phyloP scores from a whole-genome alignment of 2,888 invertebrate species.

The Monoplex corrugatus region DNA sequence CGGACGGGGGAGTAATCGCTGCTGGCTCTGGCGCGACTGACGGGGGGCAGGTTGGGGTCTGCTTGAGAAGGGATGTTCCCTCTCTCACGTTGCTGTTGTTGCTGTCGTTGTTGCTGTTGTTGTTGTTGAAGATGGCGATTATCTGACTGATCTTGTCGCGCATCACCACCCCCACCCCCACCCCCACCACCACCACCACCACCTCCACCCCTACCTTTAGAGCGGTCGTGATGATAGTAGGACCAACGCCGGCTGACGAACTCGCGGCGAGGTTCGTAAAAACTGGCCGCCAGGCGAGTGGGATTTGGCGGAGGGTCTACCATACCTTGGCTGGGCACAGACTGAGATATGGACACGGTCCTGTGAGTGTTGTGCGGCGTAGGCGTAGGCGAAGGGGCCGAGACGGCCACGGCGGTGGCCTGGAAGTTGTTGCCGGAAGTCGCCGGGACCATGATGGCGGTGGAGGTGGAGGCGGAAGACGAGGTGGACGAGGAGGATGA shows the following conservation, averaged over 20 bases:
- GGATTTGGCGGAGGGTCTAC: background rate
- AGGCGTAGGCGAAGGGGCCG: background rate
- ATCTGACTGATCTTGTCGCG: background rate
- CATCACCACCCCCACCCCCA: slow-evolving; percentile 1
- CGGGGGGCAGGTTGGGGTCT: background rate
- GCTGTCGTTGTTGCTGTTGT: slow-evolving; percentile 7
- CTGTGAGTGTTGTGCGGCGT: slow-evolving; percentile 17
- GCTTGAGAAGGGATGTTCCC: background rate
- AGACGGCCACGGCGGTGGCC: background rate
- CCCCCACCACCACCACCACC: background rate
- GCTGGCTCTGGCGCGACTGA: slow-evolving; percentile 9
- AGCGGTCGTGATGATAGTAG: slow-evolving; percentile 49
- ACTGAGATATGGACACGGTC: slow-evolving; percentile 26
- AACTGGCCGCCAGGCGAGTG: background rate
- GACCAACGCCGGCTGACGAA: slow-evolving; percentile 53
- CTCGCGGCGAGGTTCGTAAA: slow-evolving; percentile 45
- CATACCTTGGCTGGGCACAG: slow-evolving; percentile 8
- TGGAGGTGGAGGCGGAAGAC: background rate
- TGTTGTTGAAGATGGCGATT: slow-evolving; percentile 10
- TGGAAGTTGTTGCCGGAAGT: background rate
- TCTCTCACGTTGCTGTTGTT: background rate
- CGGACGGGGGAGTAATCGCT: slow-evolving; percentile 47
- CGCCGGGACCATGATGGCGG: too few relatives aligned
- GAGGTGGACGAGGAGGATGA: background rate
- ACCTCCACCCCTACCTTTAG: slow-evolving; percentile 18